These are phyloP conservation scores for Dicranocentrus wangi DNA, from an alignment of 2,888 invertebrate species.

Conservation along the genomic window DNA sequence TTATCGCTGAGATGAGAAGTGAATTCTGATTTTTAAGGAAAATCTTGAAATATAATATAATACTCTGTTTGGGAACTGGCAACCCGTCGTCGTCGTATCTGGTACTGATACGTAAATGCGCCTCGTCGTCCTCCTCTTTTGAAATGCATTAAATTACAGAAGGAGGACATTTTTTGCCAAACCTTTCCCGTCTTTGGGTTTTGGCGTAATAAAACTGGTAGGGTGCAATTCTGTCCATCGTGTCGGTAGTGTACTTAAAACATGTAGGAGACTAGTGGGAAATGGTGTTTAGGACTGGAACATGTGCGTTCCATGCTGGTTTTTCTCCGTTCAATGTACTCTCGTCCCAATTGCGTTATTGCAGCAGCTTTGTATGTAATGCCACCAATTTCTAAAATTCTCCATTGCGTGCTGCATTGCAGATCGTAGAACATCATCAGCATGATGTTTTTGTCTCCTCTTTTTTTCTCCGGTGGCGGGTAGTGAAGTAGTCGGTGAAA, in stretches of 20 bases:
- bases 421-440: conserved; percentile 45
- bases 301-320: conserved; percentile 18
- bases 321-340: conserved; percentile 11
- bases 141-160: conserved; percentile 42
- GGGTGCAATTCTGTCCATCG: neutral
- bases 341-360: neutral
- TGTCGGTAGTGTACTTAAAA: neutral
- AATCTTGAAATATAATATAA: conserved; percentile 30
- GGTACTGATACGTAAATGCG: no score
- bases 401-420: conserved; percentile 63
- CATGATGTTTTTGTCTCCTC: conserved; percentile 32
- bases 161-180: conserved; percentile 18
- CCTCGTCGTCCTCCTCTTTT: no score
- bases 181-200: neutral
- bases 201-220: neutral
- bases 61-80: neutral
- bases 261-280: neutral
- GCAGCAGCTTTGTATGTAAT: conserved; percentile 9
- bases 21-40: conserved; percentile 48
- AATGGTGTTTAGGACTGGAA: conserved; percentile 1
- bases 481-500: conserved; percentile 1
- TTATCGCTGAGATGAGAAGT: conserved; percentile 54
- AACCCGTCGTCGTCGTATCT: neutral
- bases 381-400: conserved; percentile 21
- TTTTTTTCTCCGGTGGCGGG: neutral